Evolutionary conservation across 2,888 invertebrate species (phyloP).

Genomic region (Cerastis rubricosa): DNA sequence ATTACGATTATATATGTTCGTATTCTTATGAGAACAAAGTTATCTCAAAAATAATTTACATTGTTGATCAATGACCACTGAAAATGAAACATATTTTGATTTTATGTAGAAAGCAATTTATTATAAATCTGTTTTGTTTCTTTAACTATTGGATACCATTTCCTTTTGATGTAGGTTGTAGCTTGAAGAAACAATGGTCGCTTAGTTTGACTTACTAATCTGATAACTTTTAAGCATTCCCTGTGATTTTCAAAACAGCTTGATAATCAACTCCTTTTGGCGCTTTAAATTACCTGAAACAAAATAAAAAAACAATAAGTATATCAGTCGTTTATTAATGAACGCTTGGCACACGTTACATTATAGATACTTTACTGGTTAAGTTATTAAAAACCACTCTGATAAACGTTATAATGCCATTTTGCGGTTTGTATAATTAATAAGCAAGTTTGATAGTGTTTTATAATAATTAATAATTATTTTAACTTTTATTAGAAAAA

Average conservation of each 20-base stretch:
- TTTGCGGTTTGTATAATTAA: neutral
- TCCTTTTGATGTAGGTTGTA: neutral
- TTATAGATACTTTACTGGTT: neutral
- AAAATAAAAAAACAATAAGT: constrained; percentile 20
- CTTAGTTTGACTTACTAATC: neutral
- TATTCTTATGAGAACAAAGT: too few species aligned
- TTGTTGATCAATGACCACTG: neutral
- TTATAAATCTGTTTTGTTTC: neutral
- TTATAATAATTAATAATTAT: neutral
- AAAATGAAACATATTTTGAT: neutral
- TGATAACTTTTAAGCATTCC: neutral
- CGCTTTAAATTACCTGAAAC: constrained; percentile 46
- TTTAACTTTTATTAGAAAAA: neutral
- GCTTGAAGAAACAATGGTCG: neutral
- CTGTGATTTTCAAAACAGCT: neutral
- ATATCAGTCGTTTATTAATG: neutral
- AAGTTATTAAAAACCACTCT: constrained; percentile 11
- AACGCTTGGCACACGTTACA: neutral
- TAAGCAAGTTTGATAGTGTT: neutral
- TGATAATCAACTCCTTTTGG: neutral
- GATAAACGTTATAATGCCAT: constrained; percentile 13
- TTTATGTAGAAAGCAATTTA: neutral
- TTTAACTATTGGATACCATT: neutral
- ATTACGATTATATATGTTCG: too few species aligned
- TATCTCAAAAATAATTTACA: too few species aligned